phyloP scores from a whole-genome alignment of 2,113 vertebrate genomes.

The Actinemys pallida region DNA sequence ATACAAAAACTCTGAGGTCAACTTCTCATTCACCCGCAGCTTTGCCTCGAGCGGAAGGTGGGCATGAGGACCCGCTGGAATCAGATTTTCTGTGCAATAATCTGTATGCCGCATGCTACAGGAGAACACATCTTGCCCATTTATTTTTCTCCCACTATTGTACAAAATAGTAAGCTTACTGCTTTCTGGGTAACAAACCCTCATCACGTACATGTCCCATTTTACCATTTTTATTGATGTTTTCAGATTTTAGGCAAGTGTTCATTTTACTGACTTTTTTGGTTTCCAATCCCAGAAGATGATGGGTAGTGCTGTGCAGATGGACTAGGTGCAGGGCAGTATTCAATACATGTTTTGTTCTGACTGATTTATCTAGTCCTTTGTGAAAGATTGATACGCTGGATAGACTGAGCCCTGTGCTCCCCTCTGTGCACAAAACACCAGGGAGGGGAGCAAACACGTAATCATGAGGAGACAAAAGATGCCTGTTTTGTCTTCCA shows the following conservation, averaged over 20 bases:
- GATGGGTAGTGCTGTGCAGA: not conserved
- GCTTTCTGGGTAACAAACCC: not conserved
- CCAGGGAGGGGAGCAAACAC: conserved; percentile 11
- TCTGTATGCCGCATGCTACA: conserved; percentile 9
- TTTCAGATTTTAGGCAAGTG: conserved; percentile 24
- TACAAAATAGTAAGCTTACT: not conserved
- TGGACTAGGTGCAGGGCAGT: not conserved
- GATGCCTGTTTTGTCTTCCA: not conserved
- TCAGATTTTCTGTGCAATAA: conserved; percentile 43
- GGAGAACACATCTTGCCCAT: conserved; percentile 42
- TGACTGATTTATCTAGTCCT: not conserved
- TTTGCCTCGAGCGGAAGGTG: conserved; percentile 95
- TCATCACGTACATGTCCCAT: not conserved
- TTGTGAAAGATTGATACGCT: not conserved
- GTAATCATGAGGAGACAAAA: not conserved
- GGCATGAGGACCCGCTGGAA: conserved; percentile 79
- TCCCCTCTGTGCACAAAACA: not conserved
- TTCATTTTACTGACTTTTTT: conserved; percentile 9
- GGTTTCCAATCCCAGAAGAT: conserved; percentile 21
- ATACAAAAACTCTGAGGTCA: conserved; percentile 87
- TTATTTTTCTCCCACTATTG: conserved; percentile 29
- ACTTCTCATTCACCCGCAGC: conserved; percentile 95
- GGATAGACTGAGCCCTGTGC: not conserved
- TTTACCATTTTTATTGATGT: conserved; percentile 27
- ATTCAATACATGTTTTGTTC: not conserved